These are phyloP conservation scores for Sphaeridia pumilis DNA, from an alignment of 2,888 invertebrate genomes.

Conservation along the genomic window DNA sequence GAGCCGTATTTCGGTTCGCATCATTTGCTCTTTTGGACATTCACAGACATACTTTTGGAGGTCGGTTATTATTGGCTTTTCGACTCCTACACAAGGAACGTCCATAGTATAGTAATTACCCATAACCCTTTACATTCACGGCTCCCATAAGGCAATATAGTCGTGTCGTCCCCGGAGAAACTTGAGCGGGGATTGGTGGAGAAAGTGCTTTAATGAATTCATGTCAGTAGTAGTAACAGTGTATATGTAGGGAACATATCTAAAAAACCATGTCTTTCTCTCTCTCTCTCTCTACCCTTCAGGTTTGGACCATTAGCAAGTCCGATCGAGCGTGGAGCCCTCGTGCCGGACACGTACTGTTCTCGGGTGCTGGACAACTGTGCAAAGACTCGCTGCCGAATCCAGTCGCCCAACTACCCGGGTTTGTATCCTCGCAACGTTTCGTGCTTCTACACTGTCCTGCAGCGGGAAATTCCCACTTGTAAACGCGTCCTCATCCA, in stretches of 20 bases:
- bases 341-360: constrained; percentile 73
- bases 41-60: too few species aligned
- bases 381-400: constrained; percentile 68
- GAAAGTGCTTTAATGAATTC: background rate
- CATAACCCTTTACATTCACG: too few species aligned
- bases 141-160: too few species aligned
- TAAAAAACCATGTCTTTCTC: background rate
- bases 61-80: too few species aligned
- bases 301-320: constrained; percentile 28
- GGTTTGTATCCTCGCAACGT: constrained; percentile 87
- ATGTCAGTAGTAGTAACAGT: background rate
- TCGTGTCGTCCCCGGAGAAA: too few species aligned
- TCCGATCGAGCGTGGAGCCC: constrained; percentile 65
- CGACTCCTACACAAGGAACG: too few species aligned
- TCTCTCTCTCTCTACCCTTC: background rate
- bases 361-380: constrained; percentile 75
- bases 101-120: too few species aligned
- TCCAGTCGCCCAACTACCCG: constrained; percentile 83
- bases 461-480: constrained; percentile 72
- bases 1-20: too few species aligned
- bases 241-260: background rate
- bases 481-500: constrained; percentile 87
- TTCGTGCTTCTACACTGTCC: constrained; percentile 76
- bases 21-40: too few species aligned
- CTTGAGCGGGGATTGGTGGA: background rate